Evolutionary conservation across 2,888 invertebrate species (phyloP).

Genomic region (Sinelater perroti): DNA sequence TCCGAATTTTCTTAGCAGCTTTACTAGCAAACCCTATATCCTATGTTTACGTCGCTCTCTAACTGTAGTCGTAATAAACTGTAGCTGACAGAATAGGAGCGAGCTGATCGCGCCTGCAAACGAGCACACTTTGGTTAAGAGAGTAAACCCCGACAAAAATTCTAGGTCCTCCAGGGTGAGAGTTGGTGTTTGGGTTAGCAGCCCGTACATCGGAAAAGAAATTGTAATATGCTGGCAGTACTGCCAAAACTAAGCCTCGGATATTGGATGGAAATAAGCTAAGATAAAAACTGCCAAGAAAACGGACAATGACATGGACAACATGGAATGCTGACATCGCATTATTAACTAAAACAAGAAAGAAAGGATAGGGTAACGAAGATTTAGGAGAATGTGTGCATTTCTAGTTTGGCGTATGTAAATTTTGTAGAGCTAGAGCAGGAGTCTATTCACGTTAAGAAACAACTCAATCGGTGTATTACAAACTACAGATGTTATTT

Average conservation of each 20-base stretch:
- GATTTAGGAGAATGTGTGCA: background rate
- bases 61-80: slow-evolving; percentile 1
- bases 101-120: no score
- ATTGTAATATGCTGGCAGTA: no score
- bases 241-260: no score
- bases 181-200: no score
- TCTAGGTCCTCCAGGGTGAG: no score
- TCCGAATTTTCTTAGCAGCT: background rate
- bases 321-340: background rate
- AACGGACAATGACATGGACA: slow-evolving; percentile 3
- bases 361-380: background rate
- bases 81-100: background rate
- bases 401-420: slow-evolving; percentile 2
- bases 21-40: background rate
- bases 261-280: no score
- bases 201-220: no score
- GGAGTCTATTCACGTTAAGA: background rate
- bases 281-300: no score
- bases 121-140: no score
- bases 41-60: slow-evolving; percentile 3
- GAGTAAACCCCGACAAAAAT: no score
- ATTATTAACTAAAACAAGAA: background rate
- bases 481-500: no score
- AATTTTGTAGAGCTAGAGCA: no score
- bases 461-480: slow-evolving; percentile 1